Evolutionary conservation across 2,888 invertebrate species (phyloP).

Genomic region (Incurvaria masculella): DNA sequence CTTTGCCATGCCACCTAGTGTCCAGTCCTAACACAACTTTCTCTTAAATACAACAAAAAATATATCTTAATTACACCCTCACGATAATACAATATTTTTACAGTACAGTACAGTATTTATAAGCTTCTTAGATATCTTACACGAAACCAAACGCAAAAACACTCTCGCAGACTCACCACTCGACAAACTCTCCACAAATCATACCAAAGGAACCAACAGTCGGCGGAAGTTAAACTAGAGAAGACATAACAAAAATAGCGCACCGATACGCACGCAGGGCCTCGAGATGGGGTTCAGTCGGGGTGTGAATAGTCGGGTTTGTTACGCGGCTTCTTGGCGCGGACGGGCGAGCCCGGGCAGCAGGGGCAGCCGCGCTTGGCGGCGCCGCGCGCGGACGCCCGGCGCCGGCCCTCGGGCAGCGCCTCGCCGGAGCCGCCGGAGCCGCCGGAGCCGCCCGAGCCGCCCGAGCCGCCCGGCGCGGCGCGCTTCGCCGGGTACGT

Average conservation of each 20-base stretch:
- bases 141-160: background rate
- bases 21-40: too few species aligned
- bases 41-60: too few species aligned
- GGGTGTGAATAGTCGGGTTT: slow-evolving; percentile 21
- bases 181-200: background rate
- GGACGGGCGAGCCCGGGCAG: slow-evolving; percentile 55
- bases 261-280: too few species aligned
- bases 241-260: too few species aligned
- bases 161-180: background rate
- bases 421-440: slow-evolving; percentile 28
- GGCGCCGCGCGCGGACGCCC: slow-evolving; percentile 50
- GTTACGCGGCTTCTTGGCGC: slow-evolving; percentile 42
- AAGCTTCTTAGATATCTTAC: background rate
- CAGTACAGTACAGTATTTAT: background rate
- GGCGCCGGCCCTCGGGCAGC: slow-evolving; percentile 25
- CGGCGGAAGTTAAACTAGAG: background rate
- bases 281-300: background rate
- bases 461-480: slow-evolving; percentile 27
- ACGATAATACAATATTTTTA: too few species aligned
- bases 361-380: slow-evolving; percentile 62
- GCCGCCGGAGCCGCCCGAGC: slow-evolving; percentile 43
- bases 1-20: too few species aligned
- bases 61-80: too few species aligned
- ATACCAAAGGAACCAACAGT: too few species aligned
- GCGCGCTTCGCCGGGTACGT: slow-evolving; percentile 38